These are phyloP conservation scores for Papilio xuthus DNA, from an alignment of 1,140 invertebrate genomes.

Conservation along the genomic window DNA sequence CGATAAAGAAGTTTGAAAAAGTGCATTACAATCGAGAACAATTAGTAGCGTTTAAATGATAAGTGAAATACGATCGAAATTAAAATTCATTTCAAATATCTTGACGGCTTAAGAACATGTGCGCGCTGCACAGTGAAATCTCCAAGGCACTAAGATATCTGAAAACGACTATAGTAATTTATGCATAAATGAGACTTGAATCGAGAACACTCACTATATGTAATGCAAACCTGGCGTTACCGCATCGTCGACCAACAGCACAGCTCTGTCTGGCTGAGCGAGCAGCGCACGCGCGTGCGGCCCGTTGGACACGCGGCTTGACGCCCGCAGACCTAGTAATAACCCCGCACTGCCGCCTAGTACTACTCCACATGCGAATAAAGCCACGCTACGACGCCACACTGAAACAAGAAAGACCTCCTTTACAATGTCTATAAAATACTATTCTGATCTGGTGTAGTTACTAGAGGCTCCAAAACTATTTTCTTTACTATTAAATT, in stretches of 20 bases:
- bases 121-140: no score
- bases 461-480: no score
- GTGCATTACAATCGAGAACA: not conserved
- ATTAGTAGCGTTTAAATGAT: not conserved
- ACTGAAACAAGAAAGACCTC: conserved; percentile 50
- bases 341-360: conserved; percentile 67
- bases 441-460: no score
- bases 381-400: conserved; percentile 73
- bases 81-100: no score
- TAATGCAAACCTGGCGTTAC: conserved; percentile 54
- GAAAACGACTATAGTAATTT: no score
- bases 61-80: not conserved
- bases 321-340: conserved; percentile 61
- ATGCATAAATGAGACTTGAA: no score
- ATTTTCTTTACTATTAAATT: no score
- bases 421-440: not conserved
- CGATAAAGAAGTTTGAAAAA: no score
- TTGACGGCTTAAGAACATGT: no score
- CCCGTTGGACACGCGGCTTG: conserved; percentile 53
- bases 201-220: not conserved
- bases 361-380: conserved; percentile 71
- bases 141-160: no score
- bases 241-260: conserved; percentile 68
- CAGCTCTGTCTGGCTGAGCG: conserved; percentile 66
- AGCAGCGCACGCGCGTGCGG: conserved; percentile 71